Conservation (phyloP, 2,888 invertebrate species). For the Chalcis sispes region DNA sequence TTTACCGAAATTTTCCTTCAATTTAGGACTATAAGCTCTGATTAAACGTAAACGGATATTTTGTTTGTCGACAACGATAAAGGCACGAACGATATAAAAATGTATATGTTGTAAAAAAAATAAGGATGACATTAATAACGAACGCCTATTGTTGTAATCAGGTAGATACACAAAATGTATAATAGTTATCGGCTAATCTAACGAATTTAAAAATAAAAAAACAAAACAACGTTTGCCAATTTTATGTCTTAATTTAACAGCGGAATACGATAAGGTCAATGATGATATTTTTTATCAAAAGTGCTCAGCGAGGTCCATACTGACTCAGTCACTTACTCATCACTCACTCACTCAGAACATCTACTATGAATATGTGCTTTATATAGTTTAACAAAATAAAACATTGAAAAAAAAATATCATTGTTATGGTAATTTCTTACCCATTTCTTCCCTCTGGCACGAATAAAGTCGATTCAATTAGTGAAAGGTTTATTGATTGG, state of each 20-base stretch:
- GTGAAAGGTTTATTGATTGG: too few species aligned
- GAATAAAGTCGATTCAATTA: too few species aligned
- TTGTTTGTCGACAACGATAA: slow-evolving; percentile 6
- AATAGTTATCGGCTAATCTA: background rate
- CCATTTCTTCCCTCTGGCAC: too few species aligned
- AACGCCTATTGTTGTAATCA: background rate
- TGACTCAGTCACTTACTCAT: slow-evolving; percentile 65
- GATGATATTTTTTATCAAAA: slow-evolving; percentile 66
- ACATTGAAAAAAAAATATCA: slow-evolving; percentile 47
- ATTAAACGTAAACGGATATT: slow-evolving; percentile 9
- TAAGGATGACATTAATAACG: background rate
- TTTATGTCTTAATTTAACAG: slow-evolving; percentile 33
- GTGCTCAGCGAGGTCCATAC: slow-evolving; percentile 67
- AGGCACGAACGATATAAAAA: background rate
- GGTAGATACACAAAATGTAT: background rate
- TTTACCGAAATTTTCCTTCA: slow-evolving; percentile 2
- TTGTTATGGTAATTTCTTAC: slow-evolving; percentile 13
- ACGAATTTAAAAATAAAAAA: background rate
- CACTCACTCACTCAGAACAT: slow-evolving; percentile 65
- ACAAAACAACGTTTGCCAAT: slow-evolving; percentile 10
- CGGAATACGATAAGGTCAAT: slow-evolving; percentile 52
- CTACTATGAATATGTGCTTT: slow-evolving; percentile 70
- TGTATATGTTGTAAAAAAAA: background rate
- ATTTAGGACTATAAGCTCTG: background rate
- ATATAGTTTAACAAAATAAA: slow-evolving; percentile 65